Evolutionary conservation across 2,797 vertebrate genomes (phyloP).

Genomic region (Hypotaenidia philippensis): DNA sequence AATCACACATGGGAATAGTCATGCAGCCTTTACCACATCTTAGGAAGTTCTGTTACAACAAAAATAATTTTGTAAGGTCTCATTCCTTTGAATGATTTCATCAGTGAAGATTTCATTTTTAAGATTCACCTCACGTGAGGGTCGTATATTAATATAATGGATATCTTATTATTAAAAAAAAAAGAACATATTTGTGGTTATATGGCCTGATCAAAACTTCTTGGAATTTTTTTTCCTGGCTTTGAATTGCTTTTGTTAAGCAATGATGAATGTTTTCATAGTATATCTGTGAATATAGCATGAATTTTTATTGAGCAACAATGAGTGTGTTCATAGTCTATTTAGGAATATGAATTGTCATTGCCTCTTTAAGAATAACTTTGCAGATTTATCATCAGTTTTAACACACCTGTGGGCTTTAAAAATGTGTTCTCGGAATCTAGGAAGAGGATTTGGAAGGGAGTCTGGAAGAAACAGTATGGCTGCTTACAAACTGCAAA

Average conservation of each 20-base stretch:
- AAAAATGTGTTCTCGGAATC: background rate
- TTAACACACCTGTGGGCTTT: background rate
- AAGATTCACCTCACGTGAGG: background rate
- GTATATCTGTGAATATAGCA: background rate
- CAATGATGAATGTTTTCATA: background rate
- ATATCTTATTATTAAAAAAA: background rate
- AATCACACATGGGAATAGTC: background rate
- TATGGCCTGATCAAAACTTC: background rate
- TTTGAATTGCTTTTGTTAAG: background rate
- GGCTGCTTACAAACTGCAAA: background rate
- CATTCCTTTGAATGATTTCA: background rate
- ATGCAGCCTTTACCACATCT: background rate
- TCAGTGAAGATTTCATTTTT: background rate
- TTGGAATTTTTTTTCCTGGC: background rate
- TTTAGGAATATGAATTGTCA: background rate
- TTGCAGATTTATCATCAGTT: background rate
- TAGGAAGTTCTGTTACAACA: background rate
- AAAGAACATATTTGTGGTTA: background rate
- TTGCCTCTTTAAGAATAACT: background rate
- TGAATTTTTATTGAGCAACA: background rate
- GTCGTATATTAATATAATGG: background rate
- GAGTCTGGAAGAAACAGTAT: background rate
- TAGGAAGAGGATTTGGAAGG: background rate
- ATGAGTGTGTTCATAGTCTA: background rate
- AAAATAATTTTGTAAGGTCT: background rate